Evolutionary conservation across 2,797 vertebrate species (phyloP).

Genomic region (Thripadectes ignobilis): DNA sequence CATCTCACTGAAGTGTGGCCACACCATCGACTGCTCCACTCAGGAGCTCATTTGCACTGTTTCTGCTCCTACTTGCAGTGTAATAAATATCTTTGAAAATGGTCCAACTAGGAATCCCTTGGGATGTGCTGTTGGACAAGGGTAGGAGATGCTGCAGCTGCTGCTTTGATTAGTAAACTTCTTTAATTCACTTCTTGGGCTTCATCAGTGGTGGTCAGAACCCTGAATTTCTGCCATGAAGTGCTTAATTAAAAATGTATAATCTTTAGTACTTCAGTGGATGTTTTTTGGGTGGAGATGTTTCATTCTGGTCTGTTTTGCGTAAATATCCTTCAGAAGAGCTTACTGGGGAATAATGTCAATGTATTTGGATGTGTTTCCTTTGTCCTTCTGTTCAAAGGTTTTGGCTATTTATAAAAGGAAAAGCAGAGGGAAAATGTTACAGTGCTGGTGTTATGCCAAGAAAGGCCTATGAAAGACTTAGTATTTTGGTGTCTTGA

Average conservation of each 20-base stretch:
- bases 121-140: background rate
- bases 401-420: constrained; percentile 16
- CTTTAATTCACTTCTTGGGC: constrained; percentile 9
- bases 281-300: background rate
- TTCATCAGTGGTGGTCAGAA: background rate
- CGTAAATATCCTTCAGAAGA: background rate
- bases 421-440: background rate
- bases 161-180: constrained; percentile 51
- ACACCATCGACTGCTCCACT: background rate
- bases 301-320: background rate
- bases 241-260: background rate
- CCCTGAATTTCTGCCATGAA: background rate
- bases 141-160: constrained; percentile 46
- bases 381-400: constrained; percentile 31
- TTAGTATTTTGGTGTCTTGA: background rate
- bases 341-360: background rate
- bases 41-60: background rate
- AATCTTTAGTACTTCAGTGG: background rate
- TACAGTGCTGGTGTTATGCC: background rate
- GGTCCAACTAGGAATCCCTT: background rate
- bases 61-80: background rate
- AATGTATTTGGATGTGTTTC: background rate
- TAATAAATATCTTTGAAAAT: constrained; percentile 41
- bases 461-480: background rate
- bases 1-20: constrained; percentile 3